Conservation (phyloP, 2,113 vertebrate species). For the Gopherus evgoodei region DNA sequence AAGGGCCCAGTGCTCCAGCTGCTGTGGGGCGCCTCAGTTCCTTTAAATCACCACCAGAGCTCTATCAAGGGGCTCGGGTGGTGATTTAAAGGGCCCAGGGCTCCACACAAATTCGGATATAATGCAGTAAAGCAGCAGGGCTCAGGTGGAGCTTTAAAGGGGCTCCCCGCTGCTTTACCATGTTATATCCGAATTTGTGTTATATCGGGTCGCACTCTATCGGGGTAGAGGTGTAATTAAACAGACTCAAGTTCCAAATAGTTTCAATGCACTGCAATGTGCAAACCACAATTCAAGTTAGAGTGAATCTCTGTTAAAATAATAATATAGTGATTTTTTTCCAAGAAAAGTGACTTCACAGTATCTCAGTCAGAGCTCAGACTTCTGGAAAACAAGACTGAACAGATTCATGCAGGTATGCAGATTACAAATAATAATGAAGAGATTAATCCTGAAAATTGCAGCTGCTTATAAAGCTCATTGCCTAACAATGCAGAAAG, state of each 20-base stretch:
- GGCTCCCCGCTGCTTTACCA: too few relatives aligned
- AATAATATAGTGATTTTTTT: neutral
- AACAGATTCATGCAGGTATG: slow-evolving; percentile 43
- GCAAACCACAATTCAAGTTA: neutral
- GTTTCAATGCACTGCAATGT: neutral
- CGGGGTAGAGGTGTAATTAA: too few relatives aligned
- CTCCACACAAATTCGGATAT: too few relatives aligned
- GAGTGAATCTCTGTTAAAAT: neutral
- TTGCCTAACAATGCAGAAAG: slow-evolving; percentile 61
- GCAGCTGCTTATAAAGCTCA: slow-evolving; percentile 56
- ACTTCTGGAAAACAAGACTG: slow-evolving; percentile 44
- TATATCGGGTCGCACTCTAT: too few relatives aligned
- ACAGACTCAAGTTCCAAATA: neutral
- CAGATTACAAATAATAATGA: slow-evolving; percentile 53
- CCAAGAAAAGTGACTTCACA: slow-evolving; percentile 12
- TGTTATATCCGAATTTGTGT: too few relatives aligned
- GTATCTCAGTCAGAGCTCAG: slow-evolving; percentile 28
- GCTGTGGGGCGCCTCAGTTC: too few relatives aligned
- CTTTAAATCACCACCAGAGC: too few relatives aligned
- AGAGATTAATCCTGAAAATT: slow-evolving; percentile 51
- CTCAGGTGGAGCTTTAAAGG: too few relatives aligned
- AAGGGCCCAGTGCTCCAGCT: too few relatives aligned
- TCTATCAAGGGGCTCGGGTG: too few relatives aligned
- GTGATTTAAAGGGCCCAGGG: too few relatives aligned
- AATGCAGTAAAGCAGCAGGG: too few relatives aligned